Evolutionary conservation across 2,888 invertebrate genomes (phyloP).

Genomic region (Perdita meconis): DNA sequence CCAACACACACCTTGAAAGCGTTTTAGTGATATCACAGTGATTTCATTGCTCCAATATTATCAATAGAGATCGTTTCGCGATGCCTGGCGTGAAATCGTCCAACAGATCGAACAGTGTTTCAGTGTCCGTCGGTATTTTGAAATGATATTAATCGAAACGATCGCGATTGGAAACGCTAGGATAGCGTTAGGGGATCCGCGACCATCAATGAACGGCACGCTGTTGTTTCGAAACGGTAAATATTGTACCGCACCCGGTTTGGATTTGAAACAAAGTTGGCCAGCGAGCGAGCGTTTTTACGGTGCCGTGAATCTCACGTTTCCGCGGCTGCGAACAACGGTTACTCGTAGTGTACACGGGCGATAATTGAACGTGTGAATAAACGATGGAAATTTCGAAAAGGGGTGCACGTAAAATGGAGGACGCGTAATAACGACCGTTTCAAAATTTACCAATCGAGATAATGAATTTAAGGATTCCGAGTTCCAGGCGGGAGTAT

Average conservation of each 20-base stretch:
- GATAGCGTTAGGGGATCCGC: background rate
- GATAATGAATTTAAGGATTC: slow-evolving; percentile 18
- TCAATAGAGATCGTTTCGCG: slow-evolving; percentile 78
- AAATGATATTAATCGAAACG: background rate
- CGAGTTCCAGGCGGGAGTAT: too few relatives aligned
- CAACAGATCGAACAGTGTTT: background rate
- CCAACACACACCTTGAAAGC: slow-evolving; percentile 82
- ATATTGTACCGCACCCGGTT: background rate
- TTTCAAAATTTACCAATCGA: background rate
- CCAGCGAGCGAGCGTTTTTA: background rate
- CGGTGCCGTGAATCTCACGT: background rate
- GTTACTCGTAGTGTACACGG: background rate
- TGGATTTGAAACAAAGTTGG: background rate
- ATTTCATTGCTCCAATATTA: slow-evolving; percentile 84
- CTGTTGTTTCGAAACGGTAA: background rate
- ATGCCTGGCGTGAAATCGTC: slow-evolving; percentile 59
- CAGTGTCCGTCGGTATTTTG: background rate
- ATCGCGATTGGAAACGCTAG: background rate
- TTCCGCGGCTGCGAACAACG: background rate
- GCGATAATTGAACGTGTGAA: slow-evolving; percentile 19
- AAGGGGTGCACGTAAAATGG: slow-evolving; percentile 15
- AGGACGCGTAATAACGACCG: background rate
- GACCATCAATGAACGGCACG: background rate
- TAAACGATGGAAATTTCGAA: background rate
- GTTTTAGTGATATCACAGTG: slow-evolving; percentile 84